Evolutionary conservation across 2,797 vertebrate species (phyloP), one percentile per base, ranked within the genome.

Genomic region (Gallinago nigripennis): DNA sequence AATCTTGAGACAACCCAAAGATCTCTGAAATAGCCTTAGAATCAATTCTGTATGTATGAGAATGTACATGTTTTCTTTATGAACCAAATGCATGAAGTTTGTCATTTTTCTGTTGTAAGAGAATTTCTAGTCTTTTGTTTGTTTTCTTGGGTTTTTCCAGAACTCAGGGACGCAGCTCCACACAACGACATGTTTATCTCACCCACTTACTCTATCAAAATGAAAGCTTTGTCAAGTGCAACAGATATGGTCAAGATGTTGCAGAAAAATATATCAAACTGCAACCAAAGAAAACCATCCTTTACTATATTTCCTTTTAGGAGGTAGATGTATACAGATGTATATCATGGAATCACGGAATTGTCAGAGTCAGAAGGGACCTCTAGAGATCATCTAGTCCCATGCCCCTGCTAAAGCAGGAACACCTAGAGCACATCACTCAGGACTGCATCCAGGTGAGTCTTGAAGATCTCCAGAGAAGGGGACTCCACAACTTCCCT

Each of bases 281-380:
- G 8, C 16, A 58, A 28, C 8, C 24, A 63, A 77, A 27, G 12
- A 70, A 77, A 65, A 53, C 2, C 2, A 8, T 54, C 27, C 11
- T 65, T 50, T 35, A 58, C 7, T 17, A 3, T 5, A 82, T 50
- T 11, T 68, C 50, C 24, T 23, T 46, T 31, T 41, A 68, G 11
- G 12, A 76, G 8, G 23, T 13, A 53, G 0, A 0, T 31, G 8
- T 53, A 66, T 17, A 87, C 3, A 70, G 11, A 71, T 3, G 8
- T 4, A 37, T 9, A 86, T 41, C 41, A 41, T 41, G 16, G 41
- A 41, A 41, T 41, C 41, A 41, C 16, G 6, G 41, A 41, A 41
- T 41, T 41, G 41, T 41, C 41, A 41, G 41, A 41, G 41, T 41
- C 16, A 8, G 41, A 41, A 41, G 41, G 41, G 41, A 41, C 41